These are phyloP conservation scores for Acleris cristana DNA, from an alignment of 2,888 invertebrate species.

Conservation along the genomic window DNA sequence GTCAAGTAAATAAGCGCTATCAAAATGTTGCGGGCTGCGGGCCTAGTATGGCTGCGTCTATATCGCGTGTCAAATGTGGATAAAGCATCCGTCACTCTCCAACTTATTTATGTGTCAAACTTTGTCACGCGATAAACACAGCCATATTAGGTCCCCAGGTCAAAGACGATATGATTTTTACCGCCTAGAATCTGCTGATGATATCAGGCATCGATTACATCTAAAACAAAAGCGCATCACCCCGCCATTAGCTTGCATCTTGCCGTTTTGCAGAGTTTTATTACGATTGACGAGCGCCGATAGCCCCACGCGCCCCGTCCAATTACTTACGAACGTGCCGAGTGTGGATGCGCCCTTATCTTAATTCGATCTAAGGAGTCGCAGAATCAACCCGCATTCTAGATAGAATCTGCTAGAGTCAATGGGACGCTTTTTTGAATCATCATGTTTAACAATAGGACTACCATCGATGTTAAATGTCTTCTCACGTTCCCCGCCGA, in stretches of 20 bases:
- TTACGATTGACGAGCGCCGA: constrained; percentile 75
- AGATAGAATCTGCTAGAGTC: constrained; percentile 38
- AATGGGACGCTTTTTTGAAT: constrained; percentile 19
- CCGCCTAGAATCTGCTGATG: too few relatives aligned
- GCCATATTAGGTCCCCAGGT: too few relatives aligned
- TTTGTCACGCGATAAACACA: too few relatives aligned
- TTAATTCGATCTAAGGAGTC: constrained; percentile 76
- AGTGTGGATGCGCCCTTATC: constrained; percentile 66
- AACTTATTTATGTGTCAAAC: too few relatives aligned
- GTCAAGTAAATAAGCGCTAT: too few relatives aligned
- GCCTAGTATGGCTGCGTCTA: too few relatives aligned
- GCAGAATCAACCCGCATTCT: constrained; percentile 50
- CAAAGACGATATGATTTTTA: too few relatives aligned
- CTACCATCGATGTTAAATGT: too few relatives aligned
- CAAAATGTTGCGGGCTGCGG: too few relatives aligned
- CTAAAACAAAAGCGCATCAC: constrained; percentile 35
- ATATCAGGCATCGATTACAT: constrained; percentile 13
- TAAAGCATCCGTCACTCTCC: too few relatives aligned
- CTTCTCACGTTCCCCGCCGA: too few relatives aligned
- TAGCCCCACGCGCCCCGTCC: constrained; percentile 70
- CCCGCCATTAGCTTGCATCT: constrained; percentile 46
- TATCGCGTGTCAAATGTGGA: too few relatives aligned
- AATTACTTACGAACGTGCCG: constrained; percentile 73
- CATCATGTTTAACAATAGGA: not conserved
- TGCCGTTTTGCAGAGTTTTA: constrained; percentile 71